Percentiles rank a stretch among this genome's conserved stretches.
Conservation (phyloP, 2,888 invertebrate species). For the Caenorhabditis sp. region DNA sequence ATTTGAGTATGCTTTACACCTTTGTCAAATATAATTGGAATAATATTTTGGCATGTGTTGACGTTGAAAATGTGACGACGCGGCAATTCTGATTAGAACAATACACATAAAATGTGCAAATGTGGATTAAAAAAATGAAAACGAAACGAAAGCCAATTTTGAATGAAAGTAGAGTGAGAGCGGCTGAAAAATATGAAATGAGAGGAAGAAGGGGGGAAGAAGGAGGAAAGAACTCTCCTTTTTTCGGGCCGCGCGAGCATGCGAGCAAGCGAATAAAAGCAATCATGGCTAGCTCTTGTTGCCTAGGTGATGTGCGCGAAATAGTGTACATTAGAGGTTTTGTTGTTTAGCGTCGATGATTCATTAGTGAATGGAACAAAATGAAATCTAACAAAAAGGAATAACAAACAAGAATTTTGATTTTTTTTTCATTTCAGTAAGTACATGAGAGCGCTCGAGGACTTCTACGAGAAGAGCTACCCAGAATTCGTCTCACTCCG, state of each 20-base stretch:
- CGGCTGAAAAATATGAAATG: neutral
- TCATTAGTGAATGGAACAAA: neutral
- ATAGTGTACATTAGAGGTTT: neutral
- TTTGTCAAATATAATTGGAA: neutral
- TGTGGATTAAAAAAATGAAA: neutral
- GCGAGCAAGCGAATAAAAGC: neutral
- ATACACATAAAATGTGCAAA: neutral
- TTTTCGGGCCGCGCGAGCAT: neutral
- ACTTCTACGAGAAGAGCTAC: slow-evolving; percentile 98
- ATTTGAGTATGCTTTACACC: neutral
- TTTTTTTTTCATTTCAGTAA: slow-evolving; percentile 76
- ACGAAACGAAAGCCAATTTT: neutral
- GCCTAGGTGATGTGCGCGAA: neutral
- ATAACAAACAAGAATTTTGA: neutral
- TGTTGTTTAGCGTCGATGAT: neutral
- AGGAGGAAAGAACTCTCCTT: neutral
- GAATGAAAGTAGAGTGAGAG: neutral
- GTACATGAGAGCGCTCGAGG: slow-evolving; percentile 96
- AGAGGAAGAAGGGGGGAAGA: neutral
- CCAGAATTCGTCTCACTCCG: slow-evolving; percentile 94
- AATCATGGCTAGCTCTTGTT: neutral
- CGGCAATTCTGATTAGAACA: neutral
- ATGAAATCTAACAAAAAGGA: neutral
- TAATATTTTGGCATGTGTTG: neutral
- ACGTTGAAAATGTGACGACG: neutral